Percentiles rank a stretch among this genome's conserved stretches.
Evolutionary conservation across 2,888 invertebrate species (phyloP).

Genomic region (Cosmopolites sordidus): DNA sequence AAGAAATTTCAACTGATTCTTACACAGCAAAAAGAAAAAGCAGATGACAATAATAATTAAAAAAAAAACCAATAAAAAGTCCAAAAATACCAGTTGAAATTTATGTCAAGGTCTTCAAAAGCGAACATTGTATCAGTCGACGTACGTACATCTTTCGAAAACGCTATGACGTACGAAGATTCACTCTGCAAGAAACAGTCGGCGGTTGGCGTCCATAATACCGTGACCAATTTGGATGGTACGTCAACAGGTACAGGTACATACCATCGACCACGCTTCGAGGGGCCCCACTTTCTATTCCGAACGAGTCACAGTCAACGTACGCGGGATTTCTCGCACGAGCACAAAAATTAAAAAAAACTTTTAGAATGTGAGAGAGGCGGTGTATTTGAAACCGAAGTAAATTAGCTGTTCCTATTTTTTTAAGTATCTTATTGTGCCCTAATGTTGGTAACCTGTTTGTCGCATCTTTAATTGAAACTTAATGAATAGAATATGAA

Average conservation of each 20-base stretch:
- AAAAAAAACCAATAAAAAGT: too few species aligned
- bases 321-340: too few species aligned
- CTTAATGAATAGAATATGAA: too few species aligned
- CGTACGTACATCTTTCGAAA: neutral
- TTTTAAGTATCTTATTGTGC: too few species aligned
- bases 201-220: slow-evolving; percentile 4
- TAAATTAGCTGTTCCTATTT: neutral
- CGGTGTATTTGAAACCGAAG: slow-evolving; percentile 2
- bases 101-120: neutral
- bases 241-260: slow-evolving; percentile 9
- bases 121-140: neutral
- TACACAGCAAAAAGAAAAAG: too few species aligned
- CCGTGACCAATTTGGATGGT: slow-evolving; percentile 20
- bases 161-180: neutral
- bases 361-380: neutral
- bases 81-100: too few species aligned
- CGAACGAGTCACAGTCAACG: slow-evolving; percentile 1
- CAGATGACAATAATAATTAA: too few species aligned
- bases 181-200: neutral
- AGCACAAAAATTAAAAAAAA: neutral
- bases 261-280: slow-evolving; percentile 13
- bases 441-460: too few species aligned
- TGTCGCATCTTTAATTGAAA: too few species aligned
- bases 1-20: too few species aligned
- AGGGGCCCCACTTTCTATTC: slow-evolving; percentile 15